These are phyloP conservation scores for Temnothorax longispinosus DNA, from an alignment of 1,140 invertebrate genomes.

Conservation along the genomic window DNA sequence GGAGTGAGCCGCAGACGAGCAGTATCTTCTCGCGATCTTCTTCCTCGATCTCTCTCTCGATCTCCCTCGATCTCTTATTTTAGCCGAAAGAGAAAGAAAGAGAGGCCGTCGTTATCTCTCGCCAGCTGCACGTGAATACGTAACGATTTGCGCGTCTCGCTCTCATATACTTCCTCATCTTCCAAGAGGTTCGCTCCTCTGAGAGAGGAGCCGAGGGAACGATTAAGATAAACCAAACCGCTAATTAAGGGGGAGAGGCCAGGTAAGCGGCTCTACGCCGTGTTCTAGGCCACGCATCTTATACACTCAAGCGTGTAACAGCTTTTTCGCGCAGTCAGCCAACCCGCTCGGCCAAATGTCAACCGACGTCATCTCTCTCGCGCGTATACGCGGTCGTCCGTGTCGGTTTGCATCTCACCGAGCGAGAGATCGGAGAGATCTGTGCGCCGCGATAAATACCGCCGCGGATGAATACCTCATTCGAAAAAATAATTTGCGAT, in stretches of 20 bases:
- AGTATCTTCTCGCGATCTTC: slow-evolving; percentile 22
- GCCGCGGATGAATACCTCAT: background rate
- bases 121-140: slow-evolving; percentile 64
- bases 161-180: slow-evolving; percentile 46
- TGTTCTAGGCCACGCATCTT: slow-evolving; percentile 55
- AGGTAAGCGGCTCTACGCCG: slow-evolving; percentile 36
- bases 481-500: slow-evolving; percentile 11
- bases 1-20: background rate
- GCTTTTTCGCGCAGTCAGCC: slow-evolving; percentile 54
- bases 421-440: slow-evolving; percentile 7
- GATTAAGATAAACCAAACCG: slow-evolving; percentile 66
- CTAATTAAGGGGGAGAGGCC: slow-evolving; percentile 66
- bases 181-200: slow-evolving; percentile 14
- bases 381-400: slow-evolving; percentile 27
- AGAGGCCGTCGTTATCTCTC: slow-evolving; percentile 35
- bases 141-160: slow-evolving; percentile 46
- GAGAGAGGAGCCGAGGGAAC: slow-evolving; percentile 50
- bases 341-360: slow-evolving; percentile 46
- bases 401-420: slow-evolving; percentile 29
- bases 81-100: background rate
- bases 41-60: slow-evolving; percentile 10
- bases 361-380: slow-evolving; percentile 33
- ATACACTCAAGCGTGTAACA: slow-evolving; percentile 39
- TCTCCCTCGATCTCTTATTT: slow-evolving; percentile 47
- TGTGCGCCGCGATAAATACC: slow-evolving; percentile 12